Evolutionary conservation across 2,797 vertebrate species (phyloP), one percentile per base, ranked within the genome.

Genomic region (Chaetophractus vellerosus): DNA sequence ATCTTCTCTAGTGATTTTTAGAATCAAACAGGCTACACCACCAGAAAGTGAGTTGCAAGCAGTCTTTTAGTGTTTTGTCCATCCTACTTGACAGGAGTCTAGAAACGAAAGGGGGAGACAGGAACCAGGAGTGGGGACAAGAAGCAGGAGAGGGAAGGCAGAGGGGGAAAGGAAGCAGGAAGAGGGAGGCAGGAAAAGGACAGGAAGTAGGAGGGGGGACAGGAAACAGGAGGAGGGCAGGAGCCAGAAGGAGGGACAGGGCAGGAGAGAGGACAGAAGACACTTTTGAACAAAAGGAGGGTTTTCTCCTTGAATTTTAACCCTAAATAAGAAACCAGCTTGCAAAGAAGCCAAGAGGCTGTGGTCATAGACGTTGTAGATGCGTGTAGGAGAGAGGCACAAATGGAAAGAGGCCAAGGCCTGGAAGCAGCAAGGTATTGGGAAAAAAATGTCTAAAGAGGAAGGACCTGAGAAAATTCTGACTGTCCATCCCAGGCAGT

Each of bases 1-100:
- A 6, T 75, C 72, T 90, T 92, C 26, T 45, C 38, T 66, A 57
- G 21, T 48, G n/a, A 33, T 19, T 81, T 92, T 66, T 72, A 88
- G 74, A 83, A 64, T 15, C 28, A 80, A 68, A 48, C 11, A 41
- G 23, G 66, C 24, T 79, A 9, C 18, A 59, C 57, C n/a, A 19
- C 2, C 5, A 63, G 26, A 63, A 26, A 3, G 9, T 45, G 26
- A 90, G 55, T 38, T 92, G 1, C 24, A 64, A 19, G 14, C 71
- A 24, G 26, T 52, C 68, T 68, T 68, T 55, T 31, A 69, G 12
- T 28, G 66, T 96, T 66, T 96, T 79, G 4, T 72, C 48, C 19
- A 12, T 68, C 21, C 76, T 88, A 31, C 57, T 76, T 92, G 86
- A 21, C 1, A 72, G 75, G 33, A 80, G 19, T 71, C 45, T 24